Evolutionary conservation across 1,140 invertebrate species (phyloP).

Genomic region (Dreissena polymorpha): DNA sequence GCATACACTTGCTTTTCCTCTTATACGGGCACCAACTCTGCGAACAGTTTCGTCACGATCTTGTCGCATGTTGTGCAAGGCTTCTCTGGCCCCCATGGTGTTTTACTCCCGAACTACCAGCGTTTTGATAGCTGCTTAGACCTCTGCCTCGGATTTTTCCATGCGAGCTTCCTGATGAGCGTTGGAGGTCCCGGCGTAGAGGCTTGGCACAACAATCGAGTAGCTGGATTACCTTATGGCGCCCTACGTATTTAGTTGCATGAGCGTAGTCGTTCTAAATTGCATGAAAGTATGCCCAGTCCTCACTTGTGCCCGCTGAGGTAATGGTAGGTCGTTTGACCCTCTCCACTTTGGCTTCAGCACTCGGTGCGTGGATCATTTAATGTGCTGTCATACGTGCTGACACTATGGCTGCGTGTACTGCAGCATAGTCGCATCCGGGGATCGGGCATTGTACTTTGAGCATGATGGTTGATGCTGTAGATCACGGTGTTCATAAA

Average conservation of each 20-base stretch:
- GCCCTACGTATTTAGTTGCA: constrained; percentile 41
- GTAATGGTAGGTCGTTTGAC: constrained; percentile 43
- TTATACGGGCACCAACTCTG: constrained; percentile 42
- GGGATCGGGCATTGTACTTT: constrained; percentile 54
- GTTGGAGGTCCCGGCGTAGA: constrained; percentile 54
- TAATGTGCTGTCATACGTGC: constrained; percentile 46
- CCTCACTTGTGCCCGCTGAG: constrained; percentile 6
- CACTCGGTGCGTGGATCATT: not conserved
- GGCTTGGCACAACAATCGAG: constrained; percentile 59
- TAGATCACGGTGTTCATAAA: no score
- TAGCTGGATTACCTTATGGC: constrained; percentile 50
- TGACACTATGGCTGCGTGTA: constrained; percentile 50
- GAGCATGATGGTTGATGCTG: constrained; percentile 41
- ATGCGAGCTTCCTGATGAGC: constrained; percentile 35
- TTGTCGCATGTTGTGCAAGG: constrained; percentile 58
- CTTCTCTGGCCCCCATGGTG: constrained; percentile 54
- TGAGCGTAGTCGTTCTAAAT: constrained; percentile 8
- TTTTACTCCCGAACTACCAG: constrained; percentile 55
- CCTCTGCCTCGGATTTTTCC: constrained; percentile 46
- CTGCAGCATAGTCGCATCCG: constrained; percentile 47
- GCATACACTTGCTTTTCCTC: constrained; percentile 55
- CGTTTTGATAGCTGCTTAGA: constrained; percentile 49
- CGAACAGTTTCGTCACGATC: constrained; percentile 55
- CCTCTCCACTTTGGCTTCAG: constrained; percentile 54
- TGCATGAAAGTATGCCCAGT: constrained; percentile 9